Conservation (phyloP, 2,797 vertebrate genomes). For the Nyctalus aviator region DNA sequence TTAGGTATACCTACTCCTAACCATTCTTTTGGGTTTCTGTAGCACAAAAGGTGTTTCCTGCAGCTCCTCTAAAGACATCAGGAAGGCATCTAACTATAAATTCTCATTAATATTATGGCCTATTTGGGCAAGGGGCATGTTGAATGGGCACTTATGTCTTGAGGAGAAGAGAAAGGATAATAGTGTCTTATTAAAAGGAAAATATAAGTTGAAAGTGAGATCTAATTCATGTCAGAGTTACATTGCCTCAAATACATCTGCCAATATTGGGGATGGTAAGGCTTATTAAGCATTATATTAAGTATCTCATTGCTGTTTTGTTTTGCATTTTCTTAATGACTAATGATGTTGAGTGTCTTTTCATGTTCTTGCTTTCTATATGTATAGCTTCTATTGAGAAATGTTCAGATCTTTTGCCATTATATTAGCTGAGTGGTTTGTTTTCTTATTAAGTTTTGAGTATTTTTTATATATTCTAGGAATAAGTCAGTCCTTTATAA, state of each 20-base stretch:
- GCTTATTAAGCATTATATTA: background rate
- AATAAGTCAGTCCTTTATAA: background rate
- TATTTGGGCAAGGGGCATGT: background rate
- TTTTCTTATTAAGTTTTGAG: background rate
- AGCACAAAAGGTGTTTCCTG: background rate
- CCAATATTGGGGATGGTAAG: background rate
- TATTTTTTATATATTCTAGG: background rate
- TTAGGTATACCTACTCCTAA: background rate
- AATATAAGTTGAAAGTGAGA: background rate
- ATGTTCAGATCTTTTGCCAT: background rate
- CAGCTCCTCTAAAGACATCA: background rate
- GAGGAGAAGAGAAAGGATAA: background rate
- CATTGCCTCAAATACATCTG: background rate
- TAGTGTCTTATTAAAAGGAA: background rate
- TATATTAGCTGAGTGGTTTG: background rate
- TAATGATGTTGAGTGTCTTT: background rate
- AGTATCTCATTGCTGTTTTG: background rate
- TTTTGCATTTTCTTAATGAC: constrained; percentile 36
- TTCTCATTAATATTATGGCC: constrained; percentile 44
- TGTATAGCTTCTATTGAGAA: background rate
- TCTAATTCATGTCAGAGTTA: background rate
- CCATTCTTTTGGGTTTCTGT: background rate
- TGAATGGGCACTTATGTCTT: background rate
- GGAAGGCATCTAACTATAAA: background rate
- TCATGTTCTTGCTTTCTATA: constrained; percentile 3